These are phyloP conservation scores for Danio rerio DNA, from an alignment of 2,113 vertebrate genomes.

Conservation along the genomic window GRCz12tu NC_133186.1:43287001-43287500, in stretches of 20 bases:
- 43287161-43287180: not conserved
- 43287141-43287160: not conserved
- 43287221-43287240: not conserved
- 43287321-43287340: not conserved
- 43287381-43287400: not conserved
- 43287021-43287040: too few species aligned
- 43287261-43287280: not conserved
- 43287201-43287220: not conserved
- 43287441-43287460: not conserved
- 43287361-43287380: not conserved
- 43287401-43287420: not conserved
- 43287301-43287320: not conserved
- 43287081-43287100: too few species aligned
- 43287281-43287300: not conserved
- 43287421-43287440: not conserved
- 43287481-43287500: not conserved
- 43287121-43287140: not conserved
- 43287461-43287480: not conserved
- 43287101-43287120: too few species aligned
- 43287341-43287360: not conserved
- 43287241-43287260: not conserved
- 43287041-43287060: too few species aligned
- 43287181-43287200: not conserved
- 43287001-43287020: too few species aligned
- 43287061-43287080: too few species aligned